Percentiles rank a stretch among this genome's conserved stretches.
These are phyloP conservation scores for Artemisiospiza belli DNA, from an alignment of 2,113 vertebrate species.

Conservation along the genomic window DNA sequence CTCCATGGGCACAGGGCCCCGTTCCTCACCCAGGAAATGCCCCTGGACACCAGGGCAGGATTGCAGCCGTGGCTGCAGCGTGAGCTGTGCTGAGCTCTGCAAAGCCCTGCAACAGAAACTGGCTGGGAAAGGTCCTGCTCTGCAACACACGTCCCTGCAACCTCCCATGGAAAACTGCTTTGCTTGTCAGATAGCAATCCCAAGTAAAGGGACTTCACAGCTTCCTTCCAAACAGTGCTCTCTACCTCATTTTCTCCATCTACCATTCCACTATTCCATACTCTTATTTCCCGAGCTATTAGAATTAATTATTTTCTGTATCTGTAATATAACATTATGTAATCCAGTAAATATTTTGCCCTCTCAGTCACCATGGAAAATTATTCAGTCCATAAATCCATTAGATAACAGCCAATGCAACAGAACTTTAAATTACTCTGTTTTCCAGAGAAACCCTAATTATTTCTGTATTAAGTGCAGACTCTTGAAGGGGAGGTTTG, in stretches of 20 bases:
- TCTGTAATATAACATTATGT: not conserved
- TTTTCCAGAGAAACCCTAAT: not conserved
- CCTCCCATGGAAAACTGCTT: fast-evolving
- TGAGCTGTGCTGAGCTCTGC: fast-evolving
- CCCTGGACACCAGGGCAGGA: fast-evolving
- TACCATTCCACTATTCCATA: not conserved
- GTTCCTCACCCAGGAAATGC: fast-evolving
- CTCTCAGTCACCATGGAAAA: not conserved
- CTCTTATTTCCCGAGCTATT: not conserved
- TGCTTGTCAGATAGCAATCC: fast-evolving
- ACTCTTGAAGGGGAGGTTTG: not conserved
- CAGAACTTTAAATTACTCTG: fast-evolving
- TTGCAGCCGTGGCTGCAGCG: fast-evolving
- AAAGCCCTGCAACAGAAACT: fast-evolving
- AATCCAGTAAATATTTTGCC: not conserved
- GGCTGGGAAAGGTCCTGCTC: not conserved
- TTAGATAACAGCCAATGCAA: not conserved
- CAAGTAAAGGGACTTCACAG: not conserved
- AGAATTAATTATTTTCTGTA: not conserved
- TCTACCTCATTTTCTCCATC: not conserved
- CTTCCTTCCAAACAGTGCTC: not conserved
- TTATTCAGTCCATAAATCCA: not conserved
- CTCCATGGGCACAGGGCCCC: fast-evolving
- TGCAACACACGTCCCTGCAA: fast-evolving
- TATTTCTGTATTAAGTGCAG: fast-evolving